Percentiles rank a stretch among this genome's conserved stretches.
Evolutionary conservation across 2,113 vertebrate species (phyloP).

Genomic region (Actinemys pallida): DNA sequence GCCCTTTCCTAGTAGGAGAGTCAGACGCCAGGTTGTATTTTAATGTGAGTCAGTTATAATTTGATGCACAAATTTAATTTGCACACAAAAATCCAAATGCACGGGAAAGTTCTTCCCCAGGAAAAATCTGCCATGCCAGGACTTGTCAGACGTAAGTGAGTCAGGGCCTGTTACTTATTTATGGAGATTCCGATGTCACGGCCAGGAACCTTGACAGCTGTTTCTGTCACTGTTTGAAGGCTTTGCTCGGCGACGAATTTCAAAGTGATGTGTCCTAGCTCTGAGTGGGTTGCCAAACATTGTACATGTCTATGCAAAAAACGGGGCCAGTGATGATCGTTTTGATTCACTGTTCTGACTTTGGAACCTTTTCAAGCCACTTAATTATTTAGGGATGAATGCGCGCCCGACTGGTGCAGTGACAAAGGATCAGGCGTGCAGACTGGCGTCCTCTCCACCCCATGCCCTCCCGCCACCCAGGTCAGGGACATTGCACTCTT

Average conservation of each 20-base stretch:
- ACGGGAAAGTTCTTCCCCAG: conserved; percentile 17
- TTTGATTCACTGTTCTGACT: not conserved
- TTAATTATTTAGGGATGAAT: not conserved
- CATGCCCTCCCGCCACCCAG: not conserved
- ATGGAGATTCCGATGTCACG: not conserved
- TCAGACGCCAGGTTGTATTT: conserved; percentile 33
- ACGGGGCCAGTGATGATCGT: not conserved
- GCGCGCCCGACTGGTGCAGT: not conserved
- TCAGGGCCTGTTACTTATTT: not conserved
- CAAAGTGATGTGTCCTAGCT: not conserved
- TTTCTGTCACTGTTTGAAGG: not conserved
- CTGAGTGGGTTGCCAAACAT: not conserved
- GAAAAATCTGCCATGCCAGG: not conserved
- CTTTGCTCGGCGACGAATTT: not conserved
- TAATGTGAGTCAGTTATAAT: conserved; percentile 47
- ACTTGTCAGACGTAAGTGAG: not conserved
- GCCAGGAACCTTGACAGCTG: not conserved
- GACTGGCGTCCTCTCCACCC: not conserved
- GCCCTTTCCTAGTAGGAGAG: conserved; percentile 34
- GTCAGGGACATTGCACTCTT: too few species aligned
- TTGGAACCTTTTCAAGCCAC: not conserved
- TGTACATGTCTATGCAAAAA: not conserved
- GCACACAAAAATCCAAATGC: conserved; percentile 10
- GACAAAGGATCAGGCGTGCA: accelerated
- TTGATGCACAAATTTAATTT: conserved; percentile 41